Evolutionary conservation across 2,888 invertebrate genomes (phyloP).

Genomic region (Microctonus aethiopoides): DNA sequence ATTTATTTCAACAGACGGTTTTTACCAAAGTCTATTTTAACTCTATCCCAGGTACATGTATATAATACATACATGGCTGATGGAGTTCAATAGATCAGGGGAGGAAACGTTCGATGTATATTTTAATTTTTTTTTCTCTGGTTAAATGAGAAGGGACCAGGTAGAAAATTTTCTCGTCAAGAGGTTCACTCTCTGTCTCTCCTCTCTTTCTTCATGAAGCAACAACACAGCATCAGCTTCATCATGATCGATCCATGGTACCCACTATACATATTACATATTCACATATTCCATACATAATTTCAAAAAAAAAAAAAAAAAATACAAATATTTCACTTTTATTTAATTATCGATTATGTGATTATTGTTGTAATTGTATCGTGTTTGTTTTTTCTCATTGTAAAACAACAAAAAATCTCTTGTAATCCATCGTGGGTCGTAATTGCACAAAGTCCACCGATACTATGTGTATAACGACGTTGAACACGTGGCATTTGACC

Average conservation of each 20-base stretch:
- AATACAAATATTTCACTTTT: constrained; percentile 23
- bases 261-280: no score
- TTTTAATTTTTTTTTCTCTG: constrained; percentile 11
- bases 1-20: neutral
- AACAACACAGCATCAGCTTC: neutral
- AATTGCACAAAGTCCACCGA: constrained; percentile 31
- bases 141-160: constrained; percentile 24
- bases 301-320: neutral
- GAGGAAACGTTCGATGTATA: neutral
- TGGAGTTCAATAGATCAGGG: constrained; percentile 34
- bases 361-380: neutral
- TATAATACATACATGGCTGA: neutral
- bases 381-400: neutral
- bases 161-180: constrained; percentile 34
- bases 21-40: neutral
- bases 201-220: neutral
- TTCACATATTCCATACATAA: neutral
- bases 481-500: constrained; percentile 33
- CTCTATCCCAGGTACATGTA: neutral
- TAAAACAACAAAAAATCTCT: neutral
- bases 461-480: constrained; percentile 12
- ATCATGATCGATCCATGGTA: neutral
- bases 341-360: constrained; percentile 11
- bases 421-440: constrained; percentile 17
- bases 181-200: constrained; percentile 23